Percentiles rank a stretch among this genome's conserved stretches.
Conservation (phyloP, 2,888 invertebrate genomes). For the Plagiodera versicolora region DNA sequence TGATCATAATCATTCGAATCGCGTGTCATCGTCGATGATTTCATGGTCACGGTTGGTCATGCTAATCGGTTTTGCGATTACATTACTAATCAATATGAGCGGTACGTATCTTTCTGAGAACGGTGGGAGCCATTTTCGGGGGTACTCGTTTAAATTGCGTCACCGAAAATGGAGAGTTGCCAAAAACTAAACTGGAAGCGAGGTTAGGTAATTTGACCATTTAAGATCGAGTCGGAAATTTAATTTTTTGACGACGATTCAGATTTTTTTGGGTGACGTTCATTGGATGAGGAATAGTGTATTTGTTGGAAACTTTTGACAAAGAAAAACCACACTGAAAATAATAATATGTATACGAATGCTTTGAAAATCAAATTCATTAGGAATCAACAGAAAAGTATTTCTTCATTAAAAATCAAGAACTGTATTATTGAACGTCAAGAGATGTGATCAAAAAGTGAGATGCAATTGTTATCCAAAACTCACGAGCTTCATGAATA, state of each 20-base stretch:
- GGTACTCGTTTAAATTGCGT: constrained; percentile 17
- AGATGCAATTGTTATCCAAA: too few species aligned
- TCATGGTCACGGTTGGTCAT: constrained; percentile 31
- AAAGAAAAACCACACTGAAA: too few species aligned
- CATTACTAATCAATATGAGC: constrained; percentile 21
- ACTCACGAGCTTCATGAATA: too few species aligned
- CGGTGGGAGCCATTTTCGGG: constrained; percentile 25
- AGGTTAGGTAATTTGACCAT: not conserved
- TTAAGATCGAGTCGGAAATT: not conserved
- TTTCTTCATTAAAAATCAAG: too few species aligned
- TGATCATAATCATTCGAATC: constrained; percentile 24
- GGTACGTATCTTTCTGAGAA: constrained; percentile 26
- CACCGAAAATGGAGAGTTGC: constrained; percentile 6
- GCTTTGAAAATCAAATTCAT: too few species aligned
- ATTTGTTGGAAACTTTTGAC: too few species aligned
- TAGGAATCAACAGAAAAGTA: too few species aligned
- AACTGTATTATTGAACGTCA: too few species aligned
- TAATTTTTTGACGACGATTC: not conserved
- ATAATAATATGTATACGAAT: too few species aligned
- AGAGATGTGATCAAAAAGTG: too few species aligned
- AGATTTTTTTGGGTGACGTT: too few species aligned
- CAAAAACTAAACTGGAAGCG: not conserved
- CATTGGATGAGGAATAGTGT: too few species aligned
- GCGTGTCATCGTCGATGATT: constrained; percentile 28
- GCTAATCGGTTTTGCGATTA: constrained; percentile 24